Conservation (phyloP, 2,888 invertebrate species). For the Lapara coniferarum region DNA sequence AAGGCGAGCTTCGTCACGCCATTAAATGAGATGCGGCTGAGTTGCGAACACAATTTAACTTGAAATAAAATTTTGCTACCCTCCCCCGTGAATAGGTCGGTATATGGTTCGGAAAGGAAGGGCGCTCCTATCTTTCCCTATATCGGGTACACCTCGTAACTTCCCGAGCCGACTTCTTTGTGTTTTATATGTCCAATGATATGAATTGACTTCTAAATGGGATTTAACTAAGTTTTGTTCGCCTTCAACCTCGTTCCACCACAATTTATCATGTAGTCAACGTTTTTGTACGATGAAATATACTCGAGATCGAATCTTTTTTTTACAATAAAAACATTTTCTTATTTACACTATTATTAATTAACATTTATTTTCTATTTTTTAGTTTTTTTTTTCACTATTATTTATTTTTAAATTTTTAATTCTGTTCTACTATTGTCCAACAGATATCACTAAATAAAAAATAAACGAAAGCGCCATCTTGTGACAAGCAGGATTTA, state of each 20-base stretch:
- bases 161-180: slow-evolving; percentile 67
- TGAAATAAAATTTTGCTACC: slow-evolving; percentile 80
- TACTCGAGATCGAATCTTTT: background rate
- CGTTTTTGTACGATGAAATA: background rate
- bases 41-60: slow-evolving; percentile 79
- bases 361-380: too few relatives aligned
- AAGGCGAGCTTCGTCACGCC: slow-evolving; percentile 61
- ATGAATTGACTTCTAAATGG: slow-evolving; percentile 53
- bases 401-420: too few relatives aligned
- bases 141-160: slow-evolving; percentile 68
- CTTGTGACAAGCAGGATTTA: too few relatives aligned
- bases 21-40: slow-evolving; percentile 74
- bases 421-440: too few relatives aligned
- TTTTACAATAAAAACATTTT: background rate
- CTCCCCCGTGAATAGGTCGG: slow-evolving; percentile 67
- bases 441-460: too few relatives aligned
- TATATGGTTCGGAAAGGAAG: slow-evolving; percentile 72
- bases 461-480: too few relatives aligned
- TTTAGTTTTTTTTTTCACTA: too few relatives aligned
- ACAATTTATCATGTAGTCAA: background rate
- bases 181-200: slow-evolving; percentile 70
- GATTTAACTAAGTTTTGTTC: slow-evolving; percentile 42
- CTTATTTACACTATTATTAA: too few relatives aligned
- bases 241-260: background rate
- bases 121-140: slow-evolving; percentile 64